Evolutionary conservation across 2,113 vertebrate species (phyloP), one percentile per base, ranked within the genome.

Genomic region (Vimba vimba): DNA sequence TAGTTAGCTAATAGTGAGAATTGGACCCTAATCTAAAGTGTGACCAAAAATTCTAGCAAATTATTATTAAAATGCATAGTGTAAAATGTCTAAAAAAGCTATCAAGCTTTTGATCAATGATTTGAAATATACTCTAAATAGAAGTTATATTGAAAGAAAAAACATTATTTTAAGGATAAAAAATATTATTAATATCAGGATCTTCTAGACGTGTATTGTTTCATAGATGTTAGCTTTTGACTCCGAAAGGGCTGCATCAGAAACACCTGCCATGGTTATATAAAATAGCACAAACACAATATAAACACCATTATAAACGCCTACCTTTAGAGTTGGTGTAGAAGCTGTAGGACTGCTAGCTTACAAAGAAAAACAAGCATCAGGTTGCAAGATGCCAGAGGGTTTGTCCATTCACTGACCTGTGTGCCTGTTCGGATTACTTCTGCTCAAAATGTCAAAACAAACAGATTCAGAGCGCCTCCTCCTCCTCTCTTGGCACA

Each of bases 371-470:
- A 68, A 50, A 30, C 43, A 30, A 36, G 76, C 36, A 43, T 62
- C 33, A 7, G 64, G 68, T 50, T 73, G 21, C 47, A 52, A 21
- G 50, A 47, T 19, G 36, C 75, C n/a, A 39, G 9, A 62, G 59
- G 17, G 23, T 36, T 13, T 79, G 69, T 82, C 64, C 82, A 60
- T 47, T 85, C 57, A 66, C 79, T 78, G 79, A 39, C 45, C 73
- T 78, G 30, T 27, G 45, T 11, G 57, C 64, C 62, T 84, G 83
- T 86, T 86, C 74, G 30, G 36, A 66, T 79, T 82, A 76, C 55
- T 79, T 86, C 64, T 73, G 59, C 85, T 88, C 36, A 69, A 68
- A 79, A 82, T 79, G 60, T 66, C 82, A 86, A 90, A 74, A 33
- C 82, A 88, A 81, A 87, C 64, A 76, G 27, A 79, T 64, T 76